phyloP scores from a whole-genome alignment of 1,140 invertebrate genomes.

The Cyrtorhinus lividipennis region DNA sequence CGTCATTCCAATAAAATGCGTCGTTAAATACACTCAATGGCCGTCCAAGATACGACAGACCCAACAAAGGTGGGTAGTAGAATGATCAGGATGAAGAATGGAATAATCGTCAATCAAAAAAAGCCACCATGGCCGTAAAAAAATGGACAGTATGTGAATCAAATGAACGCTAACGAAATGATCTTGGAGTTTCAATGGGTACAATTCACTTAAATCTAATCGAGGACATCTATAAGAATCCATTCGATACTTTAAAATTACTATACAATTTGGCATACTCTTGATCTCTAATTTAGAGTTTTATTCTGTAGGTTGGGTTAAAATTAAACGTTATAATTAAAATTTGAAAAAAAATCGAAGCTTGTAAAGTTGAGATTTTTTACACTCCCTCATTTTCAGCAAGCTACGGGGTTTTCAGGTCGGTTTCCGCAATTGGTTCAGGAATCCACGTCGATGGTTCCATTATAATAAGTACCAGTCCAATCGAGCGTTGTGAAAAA shows the following conservation, averaged over 20 bases:
- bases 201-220: neutral
- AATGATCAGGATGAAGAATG: too few species aligned
- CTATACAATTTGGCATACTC: slow-evolving; percentile 3
- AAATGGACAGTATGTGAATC: too few species aligned
- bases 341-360: neutral
- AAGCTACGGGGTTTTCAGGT: neutral
- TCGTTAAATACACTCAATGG: too few species aligned
- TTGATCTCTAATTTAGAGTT: slow-evolving; percentile 7
- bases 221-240: slow-evolving; percentile 2
- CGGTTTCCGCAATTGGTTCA: neutral
- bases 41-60: too few species aligned
- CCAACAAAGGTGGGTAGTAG: too few species aligned
- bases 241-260: neutral
- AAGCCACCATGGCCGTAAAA: too few species aligned
- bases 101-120: too few species aligned
- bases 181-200: too few species aligned
- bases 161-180: too few species aligned
- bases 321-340: neutral
- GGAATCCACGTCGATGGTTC: neutral
- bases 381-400: neutral
- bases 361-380: too few species aligned
- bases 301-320: neutral
- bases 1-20: too few species aligned
- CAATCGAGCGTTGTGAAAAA: neutral
- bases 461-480: neutral